Conservation (phyloP, 2,888 invertebrate genomes). For the Hypena proboscidalis region DNA sequence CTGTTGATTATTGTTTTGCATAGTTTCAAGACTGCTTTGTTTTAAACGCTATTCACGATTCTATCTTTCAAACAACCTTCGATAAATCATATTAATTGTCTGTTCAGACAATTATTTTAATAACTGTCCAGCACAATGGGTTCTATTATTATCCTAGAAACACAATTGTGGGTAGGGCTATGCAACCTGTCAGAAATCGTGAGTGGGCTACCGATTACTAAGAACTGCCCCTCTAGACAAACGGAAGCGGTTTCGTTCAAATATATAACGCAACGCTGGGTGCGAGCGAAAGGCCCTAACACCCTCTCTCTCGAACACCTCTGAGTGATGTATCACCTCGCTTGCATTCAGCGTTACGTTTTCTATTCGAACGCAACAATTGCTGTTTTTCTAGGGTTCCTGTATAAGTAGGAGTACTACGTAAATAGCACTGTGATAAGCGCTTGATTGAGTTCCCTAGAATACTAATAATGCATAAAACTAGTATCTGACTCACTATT, state of each 20-base stretch:
- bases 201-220: constrained; percentile 19
- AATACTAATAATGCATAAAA: background rate
- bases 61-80: constrained; percentile 14
- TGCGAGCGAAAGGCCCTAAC: too few species aligned
- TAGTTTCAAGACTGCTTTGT: background rate
- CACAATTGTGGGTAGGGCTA: constrained; percentile 15
- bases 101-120: constrained; percentile 25
- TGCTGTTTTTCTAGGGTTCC: too few species aligned
- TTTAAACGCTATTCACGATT: constrained; percentile 7
- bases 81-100: constrained; percentile 21
- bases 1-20: constrained; percentile 3
- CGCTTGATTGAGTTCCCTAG: constrained; percentile 6
- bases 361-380: too few species aligned
- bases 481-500: background rate
- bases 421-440: constrained; percentile 13
- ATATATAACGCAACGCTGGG: too few species aligned
- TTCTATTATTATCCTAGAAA: constrained; percentile 8
- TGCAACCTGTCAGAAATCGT: constrained; percentile 26
- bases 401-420: constrained; percentile 1
- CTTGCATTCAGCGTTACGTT: too few species aligned
- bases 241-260: too few species aligned
- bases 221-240: too few species aligned
- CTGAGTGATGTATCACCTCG: too few species aligned
- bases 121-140: constrained; percentile 27
- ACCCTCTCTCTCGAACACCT: too few species aligned